Evolutionary conservation across 2,888 invertebrate genomes (phyloP), one percentile per base, ranked within the genome.

Genomic region (Bellardia bayeri): DNA sequence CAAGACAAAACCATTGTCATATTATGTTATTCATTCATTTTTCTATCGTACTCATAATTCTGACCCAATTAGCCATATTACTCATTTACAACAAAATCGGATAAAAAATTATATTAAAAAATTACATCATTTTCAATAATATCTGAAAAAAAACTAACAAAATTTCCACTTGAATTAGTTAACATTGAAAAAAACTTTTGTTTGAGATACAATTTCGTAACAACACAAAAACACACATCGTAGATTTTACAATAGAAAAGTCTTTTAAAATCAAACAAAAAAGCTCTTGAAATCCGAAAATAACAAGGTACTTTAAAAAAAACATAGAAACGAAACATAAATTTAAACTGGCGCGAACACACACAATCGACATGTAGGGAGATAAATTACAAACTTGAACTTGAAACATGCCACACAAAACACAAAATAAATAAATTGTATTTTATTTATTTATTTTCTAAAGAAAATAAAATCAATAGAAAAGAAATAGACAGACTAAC

Each of bases 311-410:
- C 54, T 37, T 58, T 69, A 40, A 2, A 11, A 58, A 56, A 66
- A 56, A 49, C 2, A 63, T 61, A 63, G 51, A 49, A 51, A 51
- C 23, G 14, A 11, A 13, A 58, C 9, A 33, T 42, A 72, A 56
- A 56, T 64, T 16, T 58, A 64, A 74, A 54, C 61, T 56, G 51
- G 66, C 40, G 66, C 56, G 23, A 74, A 72, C 33, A n/a, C 40
- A 61, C 76, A 56, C 63, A 79, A 85, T 82, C 85, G 82, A 75
- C 85, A 82, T 85, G 56, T 58, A 75, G 83, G 64, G 75, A 85
- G 85, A 87, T 87, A 87, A 85, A 87, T 87, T 85, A 85, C 82
- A 85, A 87, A 87, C 87, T 87, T 87, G 87, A 87, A 87, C 87
- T 87, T 87, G 87, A 87, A 85, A 78, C 33, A 66, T 49, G 78